phyloP scores from a whole-genome alignment of 2,888 invertebrate genomes.

The Poecilobothrus nobilitatus region DNA sequence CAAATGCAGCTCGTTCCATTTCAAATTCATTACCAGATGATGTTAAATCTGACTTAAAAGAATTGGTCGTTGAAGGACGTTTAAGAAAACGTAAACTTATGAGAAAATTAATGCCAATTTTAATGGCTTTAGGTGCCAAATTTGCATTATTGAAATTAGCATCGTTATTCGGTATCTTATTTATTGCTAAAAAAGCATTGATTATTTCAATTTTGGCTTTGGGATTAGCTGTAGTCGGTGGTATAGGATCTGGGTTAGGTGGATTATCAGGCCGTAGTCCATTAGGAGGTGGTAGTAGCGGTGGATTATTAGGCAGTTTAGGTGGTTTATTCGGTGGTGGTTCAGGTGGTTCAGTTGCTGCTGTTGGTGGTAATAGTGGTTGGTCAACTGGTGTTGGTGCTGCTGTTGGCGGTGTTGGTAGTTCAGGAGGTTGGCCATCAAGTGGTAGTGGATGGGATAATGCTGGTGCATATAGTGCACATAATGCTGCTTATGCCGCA shows the following conservation, averaged over 20 bases:
- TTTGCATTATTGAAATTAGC: conserved; percentile 48
- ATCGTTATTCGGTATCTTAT: conserved; percentile 50
- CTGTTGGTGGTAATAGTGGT: conserved; percentile 33
- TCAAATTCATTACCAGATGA: conserved; percentile 50
- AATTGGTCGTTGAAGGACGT: conserved; percentile 52
- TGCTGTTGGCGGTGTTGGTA: conserved; percentile 22
- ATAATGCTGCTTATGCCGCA: conserved; percentile 48
- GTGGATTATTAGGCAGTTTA: conserved; percentile 28
- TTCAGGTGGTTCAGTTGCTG: conserved; percentile 29
- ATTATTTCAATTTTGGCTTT: conserved; percentile 52
- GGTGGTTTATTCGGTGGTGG: conserved; percentile 31
- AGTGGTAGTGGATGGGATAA: conserved; percentile 40
- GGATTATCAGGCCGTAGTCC: conserved; percentile 32
- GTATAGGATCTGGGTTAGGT: conserved; percentile 35
- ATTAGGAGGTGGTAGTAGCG: conserved; percentile 27
- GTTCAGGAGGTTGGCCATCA: conserved; percentile 26
- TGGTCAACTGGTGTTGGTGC: conserved; percentile 35
- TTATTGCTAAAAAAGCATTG: conserved; percentile 58
- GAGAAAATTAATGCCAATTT: conserved; percentile 49
- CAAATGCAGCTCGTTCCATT: conserved; percentile 44
- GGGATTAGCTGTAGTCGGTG: conserved; percentile 49
- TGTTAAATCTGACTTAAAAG: conserved; percentile 48
- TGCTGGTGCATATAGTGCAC: conserved; percentile 47
- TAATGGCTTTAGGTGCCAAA: conserved; percentile 53
- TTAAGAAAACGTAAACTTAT: conserved; percentile 48